phyloP scores from a whole-genome alignment of 30 jellyfish, hydroid and myxozoan genomes.

The Hydra vulgaris region DNA sequence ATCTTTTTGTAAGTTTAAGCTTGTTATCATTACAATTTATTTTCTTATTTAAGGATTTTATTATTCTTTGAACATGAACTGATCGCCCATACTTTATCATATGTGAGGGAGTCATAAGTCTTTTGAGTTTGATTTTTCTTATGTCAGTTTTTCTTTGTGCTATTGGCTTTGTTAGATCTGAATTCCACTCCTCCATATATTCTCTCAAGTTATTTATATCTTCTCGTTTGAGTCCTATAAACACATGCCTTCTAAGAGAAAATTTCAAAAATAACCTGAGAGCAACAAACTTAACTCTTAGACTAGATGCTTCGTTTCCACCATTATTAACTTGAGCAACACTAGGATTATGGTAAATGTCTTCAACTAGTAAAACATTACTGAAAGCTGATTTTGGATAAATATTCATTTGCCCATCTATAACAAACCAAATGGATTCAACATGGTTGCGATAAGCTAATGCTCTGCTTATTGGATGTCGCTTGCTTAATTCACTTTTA shows the following conservation, averaged over 20 bases:
- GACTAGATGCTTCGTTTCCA: constrained; percentile 7
- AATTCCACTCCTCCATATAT: constrained; percentile 2
- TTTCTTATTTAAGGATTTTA: background rate
- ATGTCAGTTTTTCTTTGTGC: constrained; percentile 12
- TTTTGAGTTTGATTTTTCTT: constrained; percentile 5
- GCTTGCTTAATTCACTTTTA: background rate
- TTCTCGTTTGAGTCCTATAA: constrained; percentile 9
- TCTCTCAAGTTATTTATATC: constrained; percentile 9
- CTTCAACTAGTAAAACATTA: constrained; percentile 1
- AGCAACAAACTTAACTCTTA: constrained; percentile 3
- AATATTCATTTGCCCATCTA: constrained; percentile 1
- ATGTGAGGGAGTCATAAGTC: constrained; percentile 14
- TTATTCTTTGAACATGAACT: constrained; percentile 1
- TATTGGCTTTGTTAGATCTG: constrained; percentile 1
- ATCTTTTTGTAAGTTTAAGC: constrained; percentile 7
- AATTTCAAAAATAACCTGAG: constrained; percentile 1
- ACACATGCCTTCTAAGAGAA: constrained; percentile 8
- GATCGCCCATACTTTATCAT: constrained; percentile 24
- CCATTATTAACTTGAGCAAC: constrained; percentile 10
- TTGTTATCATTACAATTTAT: background rate
- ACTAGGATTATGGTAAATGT: background rate
- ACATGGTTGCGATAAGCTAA: background rate
- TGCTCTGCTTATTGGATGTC: background rate
- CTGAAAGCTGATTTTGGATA: constrained; percentile 6
- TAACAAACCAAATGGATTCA: constrained; percentile 5